Conservation (phyloP, 2,888 invertebrate genomes). For the Megastigmus dorsalis region DNA sequence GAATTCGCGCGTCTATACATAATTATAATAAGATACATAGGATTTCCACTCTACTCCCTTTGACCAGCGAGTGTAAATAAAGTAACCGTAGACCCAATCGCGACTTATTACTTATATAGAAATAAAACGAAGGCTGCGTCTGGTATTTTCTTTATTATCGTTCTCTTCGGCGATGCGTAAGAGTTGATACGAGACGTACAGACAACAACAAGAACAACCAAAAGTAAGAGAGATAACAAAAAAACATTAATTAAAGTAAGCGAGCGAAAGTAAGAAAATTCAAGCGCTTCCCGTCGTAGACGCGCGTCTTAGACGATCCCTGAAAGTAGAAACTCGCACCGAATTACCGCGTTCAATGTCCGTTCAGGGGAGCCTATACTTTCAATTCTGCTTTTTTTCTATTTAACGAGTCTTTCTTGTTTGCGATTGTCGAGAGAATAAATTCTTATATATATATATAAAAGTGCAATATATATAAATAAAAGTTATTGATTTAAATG, state of each 20-base stretch:
- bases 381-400: constrained; percentile 1
- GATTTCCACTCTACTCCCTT: constrained; percentile 11
- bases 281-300: constrained; percentile 42
- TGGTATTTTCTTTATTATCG: too few relatives aligned
- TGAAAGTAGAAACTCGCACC: constrained; percentile 54
- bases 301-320: constrained; percentile 26
- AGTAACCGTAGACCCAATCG: too few relatives aligned
- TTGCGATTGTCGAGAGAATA: not conserved
- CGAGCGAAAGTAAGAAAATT: constrained; percentile 30
- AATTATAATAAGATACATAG: too few relatives aligned
- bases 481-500: not conserved
- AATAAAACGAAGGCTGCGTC: too few relatives aligned
- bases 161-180: too few relatives aligned
- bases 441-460: not conserved
- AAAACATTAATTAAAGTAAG: too few relatives aligned
- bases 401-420: not conserved
- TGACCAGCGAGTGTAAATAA: not conserved
- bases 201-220: too few relatives aligned
- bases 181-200: too few relatives aligned
- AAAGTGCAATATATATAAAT: not conserved
- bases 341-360: constrained; percentile 45
- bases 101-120: too few relatives aligned
- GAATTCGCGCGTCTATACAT: not conserved
- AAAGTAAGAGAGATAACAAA: too few relatives aligned
- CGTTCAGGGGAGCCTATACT: constrained; percentile 27